Evolutionary conservation across 2,888 invertebrate genomes (phyloP).

Genomic region (Rotaria magnacalcarata): DNA sequence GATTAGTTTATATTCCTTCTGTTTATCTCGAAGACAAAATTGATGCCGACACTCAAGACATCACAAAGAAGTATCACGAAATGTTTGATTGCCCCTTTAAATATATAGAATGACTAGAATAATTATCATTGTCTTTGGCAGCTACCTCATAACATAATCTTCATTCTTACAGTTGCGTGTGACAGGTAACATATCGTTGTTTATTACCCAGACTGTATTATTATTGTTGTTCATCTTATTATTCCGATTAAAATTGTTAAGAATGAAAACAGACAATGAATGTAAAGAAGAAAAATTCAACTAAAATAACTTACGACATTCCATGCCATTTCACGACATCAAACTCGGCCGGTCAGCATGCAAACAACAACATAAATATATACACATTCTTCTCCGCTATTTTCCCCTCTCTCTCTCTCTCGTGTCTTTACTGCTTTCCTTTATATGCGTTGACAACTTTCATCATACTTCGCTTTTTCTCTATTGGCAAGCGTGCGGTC

Average conservation of each 20-base stretch:
- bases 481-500: neutral
- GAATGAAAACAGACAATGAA: neutral
- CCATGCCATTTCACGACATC: neutral
- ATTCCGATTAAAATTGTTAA: neutral
- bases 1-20: neutral
- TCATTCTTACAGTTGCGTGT: neutral
- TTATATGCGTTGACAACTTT: neutral
- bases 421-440: neutral
- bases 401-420: neutral
- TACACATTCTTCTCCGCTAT: neutral
- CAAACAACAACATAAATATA: constrained; percentile 6
- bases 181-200: neutral
- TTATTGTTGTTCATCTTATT: neutral
- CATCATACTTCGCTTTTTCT: neutral
- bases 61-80: neutral
- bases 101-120: neutral
- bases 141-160: neutral
- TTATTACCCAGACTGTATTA: neutral
- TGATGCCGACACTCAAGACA: neutral
- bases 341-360: neutral
- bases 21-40: neutral
- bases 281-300: neutral
- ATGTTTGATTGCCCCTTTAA: neutral
- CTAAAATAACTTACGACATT: neutral
- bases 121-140: neutral